Base-by-base conservation (phyloP, 1,140 invertebrate species). In the Spodoptera litura region DNA sequence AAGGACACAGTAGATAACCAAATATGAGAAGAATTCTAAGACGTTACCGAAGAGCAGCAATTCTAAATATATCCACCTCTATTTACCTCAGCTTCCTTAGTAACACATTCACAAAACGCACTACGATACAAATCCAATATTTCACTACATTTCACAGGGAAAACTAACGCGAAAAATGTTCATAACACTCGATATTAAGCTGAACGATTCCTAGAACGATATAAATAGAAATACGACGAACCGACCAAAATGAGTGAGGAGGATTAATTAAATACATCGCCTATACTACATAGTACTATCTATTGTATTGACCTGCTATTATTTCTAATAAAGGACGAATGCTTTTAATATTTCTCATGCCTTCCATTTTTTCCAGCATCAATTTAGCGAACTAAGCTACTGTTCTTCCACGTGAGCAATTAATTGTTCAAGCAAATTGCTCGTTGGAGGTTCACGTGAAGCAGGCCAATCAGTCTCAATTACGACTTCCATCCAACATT, bases 201-300 rank as follows among this genome's bases (percentile, higher is more conserved):
- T 20, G n/a, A 61, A 11, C 61, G 38, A 25, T 68, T 68, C 64
- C 49, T 15, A 6, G 64, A 27, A 68, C 9, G 44, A 27, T 68
- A 68, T 68, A 52, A 27, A 52, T 68, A 52, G 64, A 8, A 31
- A 53, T 68, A 68, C 64, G 25, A 4, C 20, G 64, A 68, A 68
- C 44, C 12, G 20, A 31, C 64, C 64, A 52, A 68, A 52, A 31
- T 68, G 64, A 68, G 44, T 51, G 9, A 68, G 44, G 6, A 25
- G 64, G 49, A 68, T 68, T 52, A 68, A 68, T 68, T 68, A 68
- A 53, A 68, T 27, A 68, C 64, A n/a, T 2, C 20, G 61, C n/a
- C 31, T 64, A 31, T 31, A 44, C 31, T 55, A 62, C 35, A 13
- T 38, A 5, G n/a, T 0, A 11, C 27, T 64, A n/a, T 15, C 49